These are phyloP conservation scores for Numenius phaeopus DNA, from an alignment of 2,797 vertebrate species.

Conservation along the genomic window DNA sequence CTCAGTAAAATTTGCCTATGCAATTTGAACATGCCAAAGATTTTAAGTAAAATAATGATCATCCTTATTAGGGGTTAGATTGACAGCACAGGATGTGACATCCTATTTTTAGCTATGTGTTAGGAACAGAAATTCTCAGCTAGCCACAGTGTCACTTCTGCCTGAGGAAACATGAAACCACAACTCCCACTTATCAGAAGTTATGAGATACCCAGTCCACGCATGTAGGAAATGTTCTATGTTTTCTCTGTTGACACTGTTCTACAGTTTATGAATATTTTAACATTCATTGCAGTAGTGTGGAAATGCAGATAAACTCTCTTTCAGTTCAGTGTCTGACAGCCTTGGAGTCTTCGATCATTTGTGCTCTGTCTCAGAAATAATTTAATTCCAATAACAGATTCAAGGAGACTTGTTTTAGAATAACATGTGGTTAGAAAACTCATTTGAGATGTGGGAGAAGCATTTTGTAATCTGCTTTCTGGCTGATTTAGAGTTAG, in stretches of 20 bases:
- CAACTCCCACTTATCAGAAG: constrained; percentile 21
- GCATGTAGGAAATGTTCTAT: not conserved
- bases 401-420: not conserved
- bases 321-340: not conserved
- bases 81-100: not conserved
- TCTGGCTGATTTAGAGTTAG: constrained; percentile 9
- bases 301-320: constrained; percentile 25
- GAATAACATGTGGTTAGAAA: not conserved
- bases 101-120: not conserved
- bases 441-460: not conserved
- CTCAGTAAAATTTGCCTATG: not conserved
- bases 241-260: not conserved
- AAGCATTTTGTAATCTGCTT: not conserved
- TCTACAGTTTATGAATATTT: constrained; percentile 47
- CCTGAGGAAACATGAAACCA: constrained; percentile 24
- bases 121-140: not conserved
- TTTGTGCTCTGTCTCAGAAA: not conserved
- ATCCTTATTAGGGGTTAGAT: not conserved
- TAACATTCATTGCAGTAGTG: not conserved
- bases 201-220: not conserved
- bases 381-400: constrained; percentile 24
- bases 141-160: not conserved
- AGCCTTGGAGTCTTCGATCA: not conserved
- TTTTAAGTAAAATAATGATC: not conserved
- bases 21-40: not conserved